These are phyloP conservation scores for Philopotamus ludificatus DNA, from an alignment of 1,140 invertebrate species.

Conservation along the genomic window DNA sequence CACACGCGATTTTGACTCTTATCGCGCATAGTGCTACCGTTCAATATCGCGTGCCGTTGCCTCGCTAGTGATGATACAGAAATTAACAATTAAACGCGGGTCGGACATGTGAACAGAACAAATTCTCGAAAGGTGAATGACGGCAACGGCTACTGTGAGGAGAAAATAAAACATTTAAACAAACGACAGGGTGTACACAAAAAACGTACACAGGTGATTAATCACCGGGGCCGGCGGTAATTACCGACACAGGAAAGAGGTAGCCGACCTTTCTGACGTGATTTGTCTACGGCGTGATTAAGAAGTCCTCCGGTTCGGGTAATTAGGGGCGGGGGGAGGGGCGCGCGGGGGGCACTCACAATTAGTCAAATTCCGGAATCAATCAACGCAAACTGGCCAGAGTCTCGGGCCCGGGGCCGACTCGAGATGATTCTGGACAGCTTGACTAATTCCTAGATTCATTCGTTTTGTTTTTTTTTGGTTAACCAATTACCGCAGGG, in stretches of 20 bases:
- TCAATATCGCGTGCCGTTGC: too few species aligned
- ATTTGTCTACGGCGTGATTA: constrained; percentile 40
- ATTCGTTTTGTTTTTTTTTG: too few species aligned
- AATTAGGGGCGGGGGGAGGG: background rate
- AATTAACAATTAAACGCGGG: constrained; percentile 5
- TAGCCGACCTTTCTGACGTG: constrained; percentile 35
- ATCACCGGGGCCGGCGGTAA: constrained; percentile 28
- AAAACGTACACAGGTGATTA: constrained; percentile 33
- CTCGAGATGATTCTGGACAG: too few species aligned
- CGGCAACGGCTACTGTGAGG: constrained; percentile 20
- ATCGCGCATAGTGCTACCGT: too few species aligned
- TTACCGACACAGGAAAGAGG: constrained; percentile 28
- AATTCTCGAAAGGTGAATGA: constrained; percentile 18
- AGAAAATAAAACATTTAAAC: constrained; percentile 38
- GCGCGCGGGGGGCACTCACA: background rate
- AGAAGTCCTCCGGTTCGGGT: constrained; percentile 12
- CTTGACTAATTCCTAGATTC: too few species aligned
- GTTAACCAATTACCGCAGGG: too few species aligned
- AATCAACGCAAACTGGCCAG: background rate
- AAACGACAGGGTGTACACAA: constrained; percentile 33
- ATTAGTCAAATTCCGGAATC: constrained; percentile 8
- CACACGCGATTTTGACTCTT: too few species aligned
- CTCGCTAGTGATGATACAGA: background rate
- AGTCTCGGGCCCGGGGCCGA: too few species aligned
- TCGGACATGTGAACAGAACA: constrained; percentile 7